A percentile compares a stretch with the other conserved stretches of the same genome.
Evolutionary conservation across 2,797 vertebrate species (phyloP).

Genomic region (Cryptoprocta ferox): DNA sequence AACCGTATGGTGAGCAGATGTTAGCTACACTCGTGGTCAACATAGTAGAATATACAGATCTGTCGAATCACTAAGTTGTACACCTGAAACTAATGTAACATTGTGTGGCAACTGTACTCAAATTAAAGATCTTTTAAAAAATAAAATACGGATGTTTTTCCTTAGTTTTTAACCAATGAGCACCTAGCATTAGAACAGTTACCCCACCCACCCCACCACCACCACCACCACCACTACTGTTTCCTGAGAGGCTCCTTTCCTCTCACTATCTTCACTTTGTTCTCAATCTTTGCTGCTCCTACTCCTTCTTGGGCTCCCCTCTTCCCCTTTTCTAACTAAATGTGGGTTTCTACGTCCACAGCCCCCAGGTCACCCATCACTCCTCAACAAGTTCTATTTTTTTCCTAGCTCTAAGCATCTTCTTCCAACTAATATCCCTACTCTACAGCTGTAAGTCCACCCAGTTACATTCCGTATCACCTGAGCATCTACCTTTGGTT

Average conservation of each 20-base stretch:
- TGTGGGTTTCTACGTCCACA: not conserved
- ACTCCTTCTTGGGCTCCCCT: not conserved
- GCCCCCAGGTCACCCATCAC: not conserved
- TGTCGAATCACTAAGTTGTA: not conserved
- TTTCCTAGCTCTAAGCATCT: not conserved
- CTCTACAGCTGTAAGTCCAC: not conserved
- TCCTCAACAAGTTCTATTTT: not conserved
- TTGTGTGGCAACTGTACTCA: not conserved
- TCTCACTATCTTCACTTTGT: not conserved
- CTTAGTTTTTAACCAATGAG: not conserved
- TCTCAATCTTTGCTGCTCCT: not conserved
- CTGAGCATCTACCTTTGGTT: not conserved
- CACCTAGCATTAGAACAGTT: not conserved
- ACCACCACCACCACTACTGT: too few species aligned
- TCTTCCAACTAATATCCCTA: not conserved
- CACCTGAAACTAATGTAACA: not conserved
- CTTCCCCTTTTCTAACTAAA: not conserved
- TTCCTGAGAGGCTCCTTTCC: not conserved
- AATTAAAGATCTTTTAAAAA: not conserved
- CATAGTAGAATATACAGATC: not conserved
- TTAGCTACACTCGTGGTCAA: not conserved
- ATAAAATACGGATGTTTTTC: not conserved
- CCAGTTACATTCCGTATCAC: not conserved
- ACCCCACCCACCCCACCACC: not conserved
- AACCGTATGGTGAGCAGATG: not conserved